Evolutionary conservation across 2,888 invertebrate genomes (phyloP), one percentile per base, ranked within the genome.

Genomic region (Atethmia centrago): DNA sequence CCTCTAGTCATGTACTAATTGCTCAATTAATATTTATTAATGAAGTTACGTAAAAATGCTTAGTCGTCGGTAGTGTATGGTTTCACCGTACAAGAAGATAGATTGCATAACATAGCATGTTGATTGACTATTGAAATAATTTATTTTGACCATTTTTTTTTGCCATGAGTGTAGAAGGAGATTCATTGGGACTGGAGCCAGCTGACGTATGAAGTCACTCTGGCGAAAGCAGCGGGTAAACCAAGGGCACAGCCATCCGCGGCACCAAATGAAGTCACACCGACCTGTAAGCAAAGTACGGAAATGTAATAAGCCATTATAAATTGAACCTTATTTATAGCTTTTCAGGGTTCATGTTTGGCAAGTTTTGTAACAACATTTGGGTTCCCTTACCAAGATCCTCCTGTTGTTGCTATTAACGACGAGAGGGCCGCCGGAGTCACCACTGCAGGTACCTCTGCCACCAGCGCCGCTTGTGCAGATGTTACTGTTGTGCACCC

Each of bases 401-500:
- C 51, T 79, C 5, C 55, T 71, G 63, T 74, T 78, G 25, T 69
- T 68, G 66, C 67, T 80, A 7, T 64, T 40, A 7, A 82, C 51
- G 19, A 70, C 88, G 0, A 92, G 87, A 70, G 91, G 91, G 21
- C 91, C 91, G 40, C 91, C 91, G 36, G 91, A 91, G 80, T 92
- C 91, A 0, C 91, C 91, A 0, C 80, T 61, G 89, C 94, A 94
- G 1, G 92, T 92, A 28, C 92, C 88, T 1, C 63, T 79, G 8
- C 91, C 92, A 12, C 90, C 90, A 0, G 68, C 88, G 0, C 93
- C 92, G 77, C 92, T 93, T 72, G 93, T 92, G 87, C 93, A 94
- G 53, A 94, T 87, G 80, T 91, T 93, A 49, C 79, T 74, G 53
- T 21, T 61, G 8, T 87, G 90, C 0, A 92, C 87, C 45, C 0